Evolutionary conservation across 2,888 invertebrate genomes (phyloP).

Genomic region (Tetrapedia diversipes): DNA sequence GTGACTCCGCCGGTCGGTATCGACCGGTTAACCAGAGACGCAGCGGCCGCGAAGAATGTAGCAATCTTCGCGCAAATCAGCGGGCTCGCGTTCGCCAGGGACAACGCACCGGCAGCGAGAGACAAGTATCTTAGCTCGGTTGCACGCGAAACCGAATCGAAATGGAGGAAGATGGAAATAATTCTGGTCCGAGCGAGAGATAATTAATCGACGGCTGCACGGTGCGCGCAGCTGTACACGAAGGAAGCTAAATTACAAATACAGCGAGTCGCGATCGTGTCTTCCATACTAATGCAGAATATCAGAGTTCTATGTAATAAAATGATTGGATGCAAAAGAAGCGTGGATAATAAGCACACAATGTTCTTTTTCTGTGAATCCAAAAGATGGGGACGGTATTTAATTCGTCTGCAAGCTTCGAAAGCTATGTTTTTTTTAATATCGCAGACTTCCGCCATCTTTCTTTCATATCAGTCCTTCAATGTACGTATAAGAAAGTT

Average conservation of each 20-base stretch:
- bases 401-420: no score
- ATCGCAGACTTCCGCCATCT: no score
- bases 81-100: neutral
- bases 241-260: constrained; percentile 5
- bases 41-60: neutral
- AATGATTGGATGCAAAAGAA: no score
- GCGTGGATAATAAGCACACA: no score
- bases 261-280: no score
- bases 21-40: neutral
- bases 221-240: neutral
- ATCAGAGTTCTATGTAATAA: no score
- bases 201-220: neutral
- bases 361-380: no score
- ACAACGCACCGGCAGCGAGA: neutral
- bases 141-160: neutral
- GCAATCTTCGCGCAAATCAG: constrained; percentile 16
- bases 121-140: neutral
- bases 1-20: neutral
- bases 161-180: constrained; percentile 5
- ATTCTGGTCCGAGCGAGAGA: neutral
- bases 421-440: no score
- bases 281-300: no score
- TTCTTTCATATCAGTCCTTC: no score
- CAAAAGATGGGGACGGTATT: no score
- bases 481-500: no score